Conservation (phyloP, 1,140 invertebrate genomes). For the Drosophila novamexicana region DNA sequence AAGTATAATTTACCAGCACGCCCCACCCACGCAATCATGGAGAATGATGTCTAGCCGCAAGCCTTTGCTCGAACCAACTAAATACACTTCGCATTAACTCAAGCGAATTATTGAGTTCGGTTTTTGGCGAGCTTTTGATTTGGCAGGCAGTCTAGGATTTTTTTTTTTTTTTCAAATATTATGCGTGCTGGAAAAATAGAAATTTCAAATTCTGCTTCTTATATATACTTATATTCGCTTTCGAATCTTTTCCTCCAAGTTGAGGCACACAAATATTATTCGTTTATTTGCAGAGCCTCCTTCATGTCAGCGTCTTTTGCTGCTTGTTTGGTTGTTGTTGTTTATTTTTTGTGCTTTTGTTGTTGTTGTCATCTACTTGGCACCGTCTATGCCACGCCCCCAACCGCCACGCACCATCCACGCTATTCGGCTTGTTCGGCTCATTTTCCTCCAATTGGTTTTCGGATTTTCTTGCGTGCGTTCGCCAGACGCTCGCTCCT, state of each 20-base stretch:
- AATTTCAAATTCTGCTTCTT: neutral
- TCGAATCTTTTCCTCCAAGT: conserved; percentile 46
- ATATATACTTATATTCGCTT: conserved; percentile 5
- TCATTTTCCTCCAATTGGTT: conserved; percentile 32
- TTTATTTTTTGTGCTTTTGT: conserved; percentile 19
- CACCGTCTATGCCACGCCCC: conserved; percentile 45
- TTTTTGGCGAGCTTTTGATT: conserved; percentile 41
- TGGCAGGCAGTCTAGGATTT: conserved; percentile 9
- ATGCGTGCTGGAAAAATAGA: conserved; percentile 18
- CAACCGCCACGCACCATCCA: neutral
- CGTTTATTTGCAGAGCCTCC: conserved; percentile 68
- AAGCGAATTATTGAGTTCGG: conserved; percentile 55
- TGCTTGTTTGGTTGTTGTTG: conserved; percentile 15
- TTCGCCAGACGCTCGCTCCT: conserved; percentile 60
- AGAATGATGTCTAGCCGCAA: conserved; percentile 21
- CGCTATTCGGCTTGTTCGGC: conserved; percentile 50
- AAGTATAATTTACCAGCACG: neutral
- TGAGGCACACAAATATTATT: conserved; percentile 77
- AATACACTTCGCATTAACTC: conserved; percentile 36
- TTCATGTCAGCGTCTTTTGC: conserved; percentile 13
- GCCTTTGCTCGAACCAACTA: conserved; percentile 19
- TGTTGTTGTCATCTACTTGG: conserved; percentile 60
- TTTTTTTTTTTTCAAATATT: conserved; percentile 32
- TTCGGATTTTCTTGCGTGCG: conserved; percentile 46
- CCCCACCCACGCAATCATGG: neutral